Base-by-base conservation (phyloP, 2,113 vertebrate species). In the Pyrgilauda ruficollis region DNA sequence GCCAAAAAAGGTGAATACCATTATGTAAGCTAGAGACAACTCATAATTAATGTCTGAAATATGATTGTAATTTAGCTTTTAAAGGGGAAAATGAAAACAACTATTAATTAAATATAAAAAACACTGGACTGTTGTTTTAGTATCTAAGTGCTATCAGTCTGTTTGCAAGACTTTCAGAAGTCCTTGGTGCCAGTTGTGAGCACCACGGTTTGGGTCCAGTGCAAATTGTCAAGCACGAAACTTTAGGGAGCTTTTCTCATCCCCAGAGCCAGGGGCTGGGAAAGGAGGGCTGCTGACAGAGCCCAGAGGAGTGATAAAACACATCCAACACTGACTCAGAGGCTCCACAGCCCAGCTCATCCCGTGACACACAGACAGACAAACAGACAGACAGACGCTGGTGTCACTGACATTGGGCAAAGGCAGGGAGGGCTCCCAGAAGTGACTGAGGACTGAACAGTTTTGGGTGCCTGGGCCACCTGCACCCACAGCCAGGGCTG, bases 371-470 rank as follows among this genome's bases (percentile, higher is more conserved):
- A 41, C 41, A 41, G 41, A 15, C 80, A 44, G 78, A 63, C 80
- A 44, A 74, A 63, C 53, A 50, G 37, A 43, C 55, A 91, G 86
- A 90, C 84, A 74, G 33, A 61, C 62, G 43, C 88, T 84, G 92
- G 79, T 88, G 92, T 67, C 94, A 69, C 81, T 77, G 85, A 43
- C 55, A 70, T 28, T 52, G 94, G 90, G 85, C 67, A 68, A 92
- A 81, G 69, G 74, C 86, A 39, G 58, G 28, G 2, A 33, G 33
- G 9, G 58, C 39, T 63, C 68, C 18, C 81, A 31, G 68, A 55
- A 79, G 33, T 4, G 24, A 15, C 83, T 4, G 33, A 62, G 92
- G 50, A 17, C 20, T 2, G 84, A 78, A 24, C 33, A 66, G 18
- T 58, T 92, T n/a, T 22, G 53, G 66, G 41, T 68, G 49, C 74